A percentile compares a stretch with the other conserved stretches of the same genome.
These are phyloP conservation scores for Astropecten irregularis DNA, from an alignment of 53 echinoderm and acorn worm genomes.

Conservation along the genomic window DNA sequence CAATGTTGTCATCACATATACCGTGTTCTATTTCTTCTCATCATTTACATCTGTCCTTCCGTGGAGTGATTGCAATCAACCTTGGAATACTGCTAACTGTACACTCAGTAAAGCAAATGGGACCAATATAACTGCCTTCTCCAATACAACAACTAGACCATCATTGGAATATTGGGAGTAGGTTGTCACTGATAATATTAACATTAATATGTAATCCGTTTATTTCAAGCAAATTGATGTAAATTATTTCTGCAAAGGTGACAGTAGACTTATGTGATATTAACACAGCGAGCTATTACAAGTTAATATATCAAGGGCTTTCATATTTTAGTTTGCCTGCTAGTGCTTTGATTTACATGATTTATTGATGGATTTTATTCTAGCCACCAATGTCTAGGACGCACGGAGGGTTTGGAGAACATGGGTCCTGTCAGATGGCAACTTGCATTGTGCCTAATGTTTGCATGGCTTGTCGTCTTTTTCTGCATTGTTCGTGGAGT, in stretches of 20 bases:
- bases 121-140: background rate
- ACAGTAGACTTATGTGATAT: too few species aligned
- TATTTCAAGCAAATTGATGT: too few species aligned
- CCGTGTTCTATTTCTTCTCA: constrained; percentile 76
- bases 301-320: too few species aligned
- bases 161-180: constrained; percentile 84
- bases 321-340: too few species aligned
- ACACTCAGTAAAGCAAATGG: constrained; percentile 23
- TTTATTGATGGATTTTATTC: too few species aligned
- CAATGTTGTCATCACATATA: constrained; percentile 80
- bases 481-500: constrained; percentile 73
- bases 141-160: constrained; percentile 45
- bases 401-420: constrained; percentile 63
- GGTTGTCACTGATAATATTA: background rate
- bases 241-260: too few species aligned
- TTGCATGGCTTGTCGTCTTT: constrained; percentile 75
- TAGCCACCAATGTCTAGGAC: constrained; percentile 66
- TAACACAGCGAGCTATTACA: too few species aligned
- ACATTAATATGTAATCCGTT: too few species aligned
- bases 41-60: constrained; percentile 72
- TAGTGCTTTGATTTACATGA: too few species aligned
- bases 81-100: constrained; percentile 73
- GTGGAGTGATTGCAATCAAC: constrained; percentile 72
- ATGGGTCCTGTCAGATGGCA: constrained; percentile 73
- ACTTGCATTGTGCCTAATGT: constrained; percentile 66